These are phyloP conservation scores for Hemaris fuciformis DNA, from an alignment of 2,888 invertebrate genomes.

Conservation along the genomic window DNA sequence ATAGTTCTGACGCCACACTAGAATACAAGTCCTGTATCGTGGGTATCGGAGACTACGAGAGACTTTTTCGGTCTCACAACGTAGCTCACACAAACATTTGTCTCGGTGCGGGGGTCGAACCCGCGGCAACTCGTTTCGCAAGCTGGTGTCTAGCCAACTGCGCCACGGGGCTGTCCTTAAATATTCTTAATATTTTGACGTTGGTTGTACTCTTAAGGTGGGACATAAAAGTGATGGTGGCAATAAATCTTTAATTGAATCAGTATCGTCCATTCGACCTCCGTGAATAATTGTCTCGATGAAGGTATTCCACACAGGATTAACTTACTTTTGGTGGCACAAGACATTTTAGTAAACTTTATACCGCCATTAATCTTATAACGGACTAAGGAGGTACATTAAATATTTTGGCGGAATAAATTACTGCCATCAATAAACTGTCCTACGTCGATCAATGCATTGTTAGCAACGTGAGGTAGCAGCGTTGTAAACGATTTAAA, in stretches of 20 bases:
- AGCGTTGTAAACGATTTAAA: background rate
- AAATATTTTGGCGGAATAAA: slow-evolving; percentile 48
- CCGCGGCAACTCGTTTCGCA: too few relatives aligned
- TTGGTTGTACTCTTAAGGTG: slow-evolving; percentile 35
- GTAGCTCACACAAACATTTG: too few relatives aligned
- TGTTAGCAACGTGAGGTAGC: slow-evolving; percentile 1
- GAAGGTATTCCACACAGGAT: slow-evolving; percentile 32
- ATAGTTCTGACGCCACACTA: too few relatives aligned
- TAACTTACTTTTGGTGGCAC: slow-evolving; percentile 2
- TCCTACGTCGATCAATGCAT: slow-evolving; percentile 40
- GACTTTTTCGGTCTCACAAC: too few relatives aligned
- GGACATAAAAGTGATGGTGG: slow-evolving; percentile 45
- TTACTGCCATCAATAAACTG: slow-evolving; percentile 44
- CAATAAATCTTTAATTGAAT: slow-evolving; percentile 70
- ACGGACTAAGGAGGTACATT: slow-evolving; percentile 37
- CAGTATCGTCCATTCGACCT: slow-evolving; percentile 56
- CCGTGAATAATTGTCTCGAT: slow-evolving; percentile 43
- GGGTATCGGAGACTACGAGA: too few relatives aligned
- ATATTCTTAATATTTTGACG: slow-evolving; percentile 20
- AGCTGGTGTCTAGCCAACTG: too few relatives aligned
- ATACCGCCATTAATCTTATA: slow-evolving; percentile 39
- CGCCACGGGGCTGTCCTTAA: too few relatives aligned
- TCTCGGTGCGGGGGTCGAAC: too few relatives aligned
- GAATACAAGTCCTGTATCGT: too few relatives aligned
- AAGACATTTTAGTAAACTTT: slow-evolving; percentile 18